These are phyloP conservation scores for Nemotelus pantherinus DNA, from an alignment of 2,888 invertebrate species.

Conservation along the genomic window DNA sequence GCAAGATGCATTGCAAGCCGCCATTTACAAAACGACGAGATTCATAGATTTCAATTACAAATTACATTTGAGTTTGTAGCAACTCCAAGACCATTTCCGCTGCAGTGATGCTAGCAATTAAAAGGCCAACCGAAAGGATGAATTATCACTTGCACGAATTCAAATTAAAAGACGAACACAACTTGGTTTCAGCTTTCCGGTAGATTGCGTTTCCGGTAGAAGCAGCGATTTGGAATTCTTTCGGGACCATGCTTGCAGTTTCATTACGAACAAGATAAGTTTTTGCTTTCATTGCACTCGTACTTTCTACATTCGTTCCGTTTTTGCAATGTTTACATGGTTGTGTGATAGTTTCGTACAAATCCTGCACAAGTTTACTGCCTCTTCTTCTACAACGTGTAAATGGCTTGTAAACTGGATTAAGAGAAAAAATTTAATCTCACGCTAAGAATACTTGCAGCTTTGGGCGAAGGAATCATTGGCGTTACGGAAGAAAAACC, in stretches of 20 bases:
- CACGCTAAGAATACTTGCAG: neutral
- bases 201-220: neutral
- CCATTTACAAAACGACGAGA: too few species aligned
- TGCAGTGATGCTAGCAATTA: neutral
- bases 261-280: conserved; percentile 11
- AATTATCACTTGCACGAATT: conserved; percentile 33
- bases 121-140: conserved; percentile 16
- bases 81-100: too few species aligned
- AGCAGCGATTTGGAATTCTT: conserved; percentile 27
- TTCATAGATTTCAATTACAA: too few species aligned
- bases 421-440: neutral
- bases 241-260: neutral
- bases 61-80: too few species aligned
- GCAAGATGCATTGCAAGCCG: too few species aligned
- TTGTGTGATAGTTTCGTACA: conserved; percentile 16
- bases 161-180: conserved; percentile 16
- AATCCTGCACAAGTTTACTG: too few species aligned
- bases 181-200: neutral
- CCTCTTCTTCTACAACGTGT: too few species aligned
- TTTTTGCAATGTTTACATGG: conserved; percentile 26
- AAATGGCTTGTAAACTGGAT: neutral
- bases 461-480: neutral
- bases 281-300: neutral
- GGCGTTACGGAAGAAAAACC: neutral
- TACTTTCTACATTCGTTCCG: neutral